A percentile compares a stretch with the other conserved stretches of the same genome.
These are phyloP conservation scores for Drosophila kanekoi DNA, from an alignment of 2,888 invertebrate species.

Conservation along the genomic window DNA sequence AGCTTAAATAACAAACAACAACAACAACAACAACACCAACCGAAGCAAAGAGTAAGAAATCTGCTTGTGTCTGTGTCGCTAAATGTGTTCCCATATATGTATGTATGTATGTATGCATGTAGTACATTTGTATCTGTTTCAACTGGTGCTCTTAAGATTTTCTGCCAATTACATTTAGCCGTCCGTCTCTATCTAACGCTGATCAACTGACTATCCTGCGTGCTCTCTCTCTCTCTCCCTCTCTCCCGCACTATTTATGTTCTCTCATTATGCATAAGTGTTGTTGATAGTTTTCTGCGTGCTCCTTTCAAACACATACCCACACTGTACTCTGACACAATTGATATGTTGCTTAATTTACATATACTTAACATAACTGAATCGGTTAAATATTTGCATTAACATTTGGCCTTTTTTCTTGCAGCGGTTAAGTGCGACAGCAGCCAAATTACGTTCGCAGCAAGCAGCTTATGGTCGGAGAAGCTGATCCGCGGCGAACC, in stretches of 20 bases:
- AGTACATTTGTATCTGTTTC: slow-evolving; percentile 10
- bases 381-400: neutral
- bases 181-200: slow-evolving; percentile 15
- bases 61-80: slow-evolving; percentile 25
- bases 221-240: slow-evolving; percentile 5
- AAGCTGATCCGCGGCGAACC: slow-evolving; percentile 4
- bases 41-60: slow-evolving; percentile 40
- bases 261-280: slow-evolving; percentile 6
- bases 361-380: neutral
- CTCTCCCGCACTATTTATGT: neutral
- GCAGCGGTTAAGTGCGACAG: slow-evolving; percentile 55
- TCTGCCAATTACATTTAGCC: slow-evolving; percentile 4
- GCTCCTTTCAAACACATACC: slow-evolving; percentile 1
- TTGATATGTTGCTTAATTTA: slow-evolving; percentile 2
- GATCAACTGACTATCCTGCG: slow-evolving; percentile 14
- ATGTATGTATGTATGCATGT: slow-evolving; percentile 1
- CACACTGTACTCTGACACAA: neutral
- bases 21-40: slow-evolving; percentile 5
- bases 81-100: slow-evolving; percentile 15
- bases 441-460: slow-evolving; percentile 12
- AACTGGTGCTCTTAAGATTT: slow-evolving; percentile 26
- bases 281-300: slow-evolving; percentile 22
- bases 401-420: slow-evolving; percentile 17
- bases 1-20: slow-evolving; percentile 13
- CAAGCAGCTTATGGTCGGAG: slow-evolving; percentile 14